These are phyloP conservation scores for Parapsyche elsis DNA, from an alignment of 1,140 invertebrate genomes.

Conservation along the genomic window DNA sequence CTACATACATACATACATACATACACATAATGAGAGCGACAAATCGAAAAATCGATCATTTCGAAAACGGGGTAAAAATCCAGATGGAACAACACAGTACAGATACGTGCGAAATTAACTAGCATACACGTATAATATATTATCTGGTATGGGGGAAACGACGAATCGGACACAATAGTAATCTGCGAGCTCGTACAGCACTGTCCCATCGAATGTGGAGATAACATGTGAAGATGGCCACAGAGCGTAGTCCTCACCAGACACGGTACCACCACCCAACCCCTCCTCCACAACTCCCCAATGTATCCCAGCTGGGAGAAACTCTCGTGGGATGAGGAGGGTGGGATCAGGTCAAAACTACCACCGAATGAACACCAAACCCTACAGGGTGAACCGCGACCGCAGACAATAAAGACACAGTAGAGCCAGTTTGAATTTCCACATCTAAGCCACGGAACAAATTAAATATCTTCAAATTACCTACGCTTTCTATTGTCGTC, in stretches of 20 bases:
- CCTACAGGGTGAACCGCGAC: conserved; percentile 13
- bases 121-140: neutral
- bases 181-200: neutral
- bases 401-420: neutral
- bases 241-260: neutral
- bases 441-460: no score
- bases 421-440: no score
- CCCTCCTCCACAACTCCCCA: neutral
- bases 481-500: no score
- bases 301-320: neutral
- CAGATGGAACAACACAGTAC: neutral
- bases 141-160: neutral
- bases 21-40: neutral
- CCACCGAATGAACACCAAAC: neutral
- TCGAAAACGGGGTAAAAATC: no score
- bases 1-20: neutral
- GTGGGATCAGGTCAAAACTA: neutral
- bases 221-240: conserved; percentile 46
- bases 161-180: conserved; percentile 9
- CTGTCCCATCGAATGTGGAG: conserved; percentile 44
- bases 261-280: neutral
- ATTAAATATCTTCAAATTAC: no score
- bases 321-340: neutral
- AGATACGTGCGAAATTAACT: neutral
- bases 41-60: no score